Evolutionary conservation across 2,888 invertebrate genomes (phyloP), one percentile per base, ranked within the genome.

Genomic region (Pomacea canaliculata): DNA sequence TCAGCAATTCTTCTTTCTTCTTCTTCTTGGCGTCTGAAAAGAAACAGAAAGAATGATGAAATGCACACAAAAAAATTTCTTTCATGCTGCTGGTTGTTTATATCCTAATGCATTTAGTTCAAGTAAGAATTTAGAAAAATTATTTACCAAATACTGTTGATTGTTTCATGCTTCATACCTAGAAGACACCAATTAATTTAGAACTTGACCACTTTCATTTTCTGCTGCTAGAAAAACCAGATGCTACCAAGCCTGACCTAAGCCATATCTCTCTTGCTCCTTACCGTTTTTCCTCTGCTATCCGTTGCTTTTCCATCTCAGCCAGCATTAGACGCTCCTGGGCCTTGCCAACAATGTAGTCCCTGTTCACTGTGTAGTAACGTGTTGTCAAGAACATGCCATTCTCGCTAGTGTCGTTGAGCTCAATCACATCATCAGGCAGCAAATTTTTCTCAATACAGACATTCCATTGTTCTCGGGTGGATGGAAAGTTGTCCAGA

Each of bases 401-500:
- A 46, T 83, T 83, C 27, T 88, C 87, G 46, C 85, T 86, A 51
- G 79, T 80, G 70, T 91, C 90, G 59, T 85, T 84, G 65, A 91
- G 82, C n/a, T 85, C 78, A 9, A 91, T 80, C n/a, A 91, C 83
- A 71, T 89, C 89, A 81, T 91, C 91, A 2, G 90, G 90, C 51
- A 89, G 75, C 12, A 90, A 78, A 62, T 85, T 86, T 73, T 85
- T 87, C 81, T 91, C 91, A 18, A 88, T 82, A 80, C 89, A 83
- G 63, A 85, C 84, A 65, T 84, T 87, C 90, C 90, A 91, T 78
- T 90, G 89, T 60, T 91, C 91, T 12, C 88, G 83, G 7, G 87
- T 88, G 66, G 78, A 80, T 9, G 91, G 91, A 83, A 89, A 91
- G 82, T 90, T 90, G 79, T 91, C 91, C 49, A 91, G 76, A 59